phyloP scores from a whole-genome alignment of 2,113 vertebrate genomes.

The Anoplopoma fimbria region DNA sequence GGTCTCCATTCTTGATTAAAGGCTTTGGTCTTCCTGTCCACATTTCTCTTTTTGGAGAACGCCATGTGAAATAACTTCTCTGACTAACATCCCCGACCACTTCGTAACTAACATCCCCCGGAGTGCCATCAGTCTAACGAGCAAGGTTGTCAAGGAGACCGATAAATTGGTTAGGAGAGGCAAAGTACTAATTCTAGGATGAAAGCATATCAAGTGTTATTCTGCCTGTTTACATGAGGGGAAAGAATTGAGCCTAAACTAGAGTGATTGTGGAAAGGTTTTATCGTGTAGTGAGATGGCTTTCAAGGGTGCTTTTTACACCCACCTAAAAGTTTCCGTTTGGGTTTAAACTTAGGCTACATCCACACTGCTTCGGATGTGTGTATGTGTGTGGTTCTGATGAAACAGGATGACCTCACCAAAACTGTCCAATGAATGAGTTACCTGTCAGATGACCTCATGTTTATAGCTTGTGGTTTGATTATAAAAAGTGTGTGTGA shows the following conservation, averaged over 20 bases:
- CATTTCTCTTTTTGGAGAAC: too few relatives aligned
- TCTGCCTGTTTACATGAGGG: neutral
- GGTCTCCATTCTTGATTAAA: too few relatives aligned
- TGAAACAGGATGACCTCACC: neutral
- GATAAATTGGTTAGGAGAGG: constrained; percentile 41
- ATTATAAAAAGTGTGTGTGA: neutral
- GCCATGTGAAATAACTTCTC: too few relatives aligned
- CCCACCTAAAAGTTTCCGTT: neutral
- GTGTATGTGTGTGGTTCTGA: neutral
- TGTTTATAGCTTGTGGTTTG: neutral
- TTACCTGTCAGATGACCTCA: neutral
- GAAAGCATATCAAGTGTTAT: neutral
- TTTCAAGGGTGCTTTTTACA: neutral
- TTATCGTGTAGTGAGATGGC: neutral
- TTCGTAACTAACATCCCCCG: too few relatives aligned
- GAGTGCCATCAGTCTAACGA: constrained; percentile 60
- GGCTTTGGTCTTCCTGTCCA: too few relatives aligned
- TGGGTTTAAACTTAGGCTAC: neutral
- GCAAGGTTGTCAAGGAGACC: constrained; percentile 59
- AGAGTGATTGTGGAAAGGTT: neutral
- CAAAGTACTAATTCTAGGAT: constrained; percentile 2
- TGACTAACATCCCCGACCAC: too few relatives aligned
- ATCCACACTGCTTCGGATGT: neutral
- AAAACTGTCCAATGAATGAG: neutral
- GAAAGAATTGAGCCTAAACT: neutral